A percentile compares a stretch with the other conserved stretches of the same genome.
Conservation (phyloP, 2,888 invertebrate species). For the Euzophera pinguis region DNA sequence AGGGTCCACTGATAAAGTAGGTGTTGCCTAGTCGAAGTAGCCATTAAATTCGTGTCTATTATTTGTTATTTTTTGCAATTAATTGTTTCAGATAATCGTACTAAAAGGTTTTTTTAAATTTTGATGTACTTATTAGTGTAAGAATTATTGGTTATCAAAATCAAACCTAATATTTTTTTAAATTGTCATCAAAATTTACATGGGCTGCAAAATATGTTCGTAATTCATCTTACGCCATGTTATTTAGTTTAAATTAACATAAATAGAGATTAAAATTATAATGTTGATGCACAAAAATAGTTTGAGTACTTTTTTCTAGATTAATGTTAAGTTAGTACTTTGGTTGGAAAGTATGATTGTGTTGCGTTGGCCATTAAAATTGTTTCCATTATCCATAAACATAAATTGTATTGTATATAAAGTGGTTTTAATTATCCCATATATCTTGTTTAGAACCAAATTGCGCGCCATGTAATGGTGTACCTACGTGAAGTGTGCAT, state of each 20-base stretch:
- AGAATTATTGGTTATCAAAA: not conserved
- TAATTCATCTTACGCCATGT: not conserved
- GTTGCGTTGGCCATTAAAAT: conserved; percentile 17
- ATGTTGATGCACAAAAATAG: conserved; percentile 13
- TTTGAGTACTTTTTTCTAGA: not conserved
- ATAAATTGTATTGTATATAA: conserved; percentile 21
- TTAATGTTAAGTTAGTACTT: conserved; percentile 14
- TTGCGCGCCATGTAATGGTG: not conserved
- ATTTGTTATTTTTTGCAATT: not conserved
- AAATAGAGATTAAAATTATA: not conserved
- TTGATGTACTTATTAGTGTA: not conserved
- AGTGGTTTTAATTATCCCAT: not conserved
- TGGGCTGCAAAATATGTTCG: not conserved
- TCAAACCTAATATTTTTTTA: not conserved
- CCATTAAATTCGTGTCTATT: not conserved
- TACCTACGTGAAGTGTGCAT: not conserved
- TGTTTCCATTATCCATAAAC: conserved; percentile 20
- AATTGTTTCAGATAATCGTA: not conserved
- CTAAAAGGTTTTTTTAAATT: not conserved
- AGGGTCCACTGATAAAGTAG: conserved; percentile 52
- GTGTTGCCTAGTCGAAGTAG: conserved; percentile 9
- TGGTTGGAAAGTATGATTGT: conserved; percentile 15
- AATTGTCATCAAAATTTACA: not conserved
- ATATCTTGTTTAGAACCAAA: conserved; percentile 7
- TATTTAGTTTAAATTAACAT: too few species aligned